Percentiles rank a stretch among this genome's conserved stretches.
phyloP scores from a whole-genome alignment of 2,113 vertebrate species.

The Hymenochirus boettgeri region DNA sequence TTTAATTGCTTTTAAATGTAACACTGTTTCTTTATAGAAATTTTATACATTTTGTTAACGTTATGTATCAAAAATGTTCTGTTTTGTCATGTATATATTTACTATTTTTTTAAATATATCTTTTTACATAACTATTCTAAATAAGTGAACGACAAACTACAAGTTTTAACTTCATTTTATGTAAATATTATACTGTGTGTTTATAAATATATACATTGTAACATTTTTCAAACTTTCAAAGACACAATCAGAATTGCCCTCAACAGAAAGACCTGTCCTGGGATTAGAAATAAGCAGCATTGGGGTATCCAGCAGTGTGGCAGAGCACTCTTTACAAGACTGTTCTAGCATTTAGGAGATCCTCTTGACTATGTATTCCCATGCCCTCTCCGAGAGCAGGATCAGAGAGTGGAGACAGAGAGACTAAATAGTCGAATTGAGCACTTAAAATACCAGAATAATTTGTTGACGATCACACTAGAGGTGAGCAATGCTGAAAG shows the following conservation, averaged over 20 bases:
- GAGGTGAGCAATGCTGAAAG: constrained; percentile 82
- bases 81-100: too few relatives aligned
- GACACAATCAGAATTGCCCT: constrained; percentile 78
- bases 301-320: constrained; percentile 80
- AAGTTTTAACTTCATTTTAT: too few relatives aligned
- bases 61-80: too few relatives aligned
- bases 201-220: too few relatives aligned
- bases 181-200: too few relatives aligned
- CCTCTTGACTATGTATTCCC: constrained; percentile 83
- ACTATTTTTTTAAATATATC: too few relatives aligned
- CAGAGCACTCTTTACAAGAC: constrained; percentile 82
- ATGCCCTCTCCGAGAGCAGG: constrained; percentile 82
- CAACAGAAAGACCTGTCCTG: constrained; percentile 76
- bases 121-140: too few relatives aligned
- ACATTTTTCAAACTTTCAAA: constrained; percentile 87
- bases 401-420: constrained; percentile 83
- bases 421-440: constrained; percentile 76
- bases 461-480: constrained; percentile 81
- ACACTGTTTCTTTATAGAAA: too few relatives aligned
- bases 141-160: too few relatives aligned
- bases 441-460: constrained; percentile 84
- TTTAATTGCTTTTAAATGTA: too few relatives aligned
- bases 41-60: too few relatives aligned
- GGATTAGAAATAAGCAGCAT: constrained; percentile 86
- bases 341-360: constrained; percentile 87